Conservation (phyloP, 2,113 vertebrate species). For the Orthochromis malagaraziensis region DNA sequence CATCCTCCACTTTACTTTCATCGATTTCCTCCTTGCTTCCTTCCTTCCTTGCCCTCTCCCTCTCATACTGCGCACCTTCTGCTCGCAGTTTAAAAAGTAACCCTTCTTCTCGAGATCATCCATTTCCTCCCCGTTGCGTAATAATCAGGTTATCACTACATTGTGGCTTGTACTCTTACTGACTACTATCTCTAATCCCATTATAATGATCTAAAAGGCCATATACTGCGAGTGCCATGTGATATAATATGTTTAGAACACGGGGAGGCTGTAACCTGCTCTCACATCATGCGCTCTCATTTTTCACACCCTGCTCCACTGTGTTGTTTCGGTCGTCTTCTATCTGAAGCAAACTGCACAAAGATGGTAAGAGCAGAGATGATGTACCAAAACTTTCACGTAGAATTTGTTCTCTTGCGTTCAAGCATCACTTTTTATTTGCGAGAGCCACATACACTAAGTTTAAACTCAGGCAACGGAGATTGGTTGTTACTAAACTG, state of each 20-base stretch:
- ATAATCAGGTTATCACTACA: slow-evolving; percentile 52
- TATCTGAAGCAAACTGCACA: not conserved
- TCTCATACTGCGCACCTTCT: not conserved
- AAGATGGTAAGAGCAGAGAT: not conserved
- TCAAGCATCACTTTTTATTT: not conserved
- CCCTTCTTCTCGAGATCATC: slow-evolving; percentile 19
- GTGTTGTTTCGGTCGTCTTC: not conserved
- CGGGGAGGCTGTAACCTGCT: not conserved
- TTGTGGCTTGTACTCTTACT: slow-evolving; percentile 43
- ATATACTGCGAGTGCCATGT: slow-evolving; percentile 6
- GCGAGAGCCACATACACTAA: not conserved
- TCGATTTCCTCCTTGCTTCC: slow-evolving; percentile 37
- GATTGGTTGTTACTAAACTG: not conserved
- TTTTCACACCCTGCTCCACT: not conserved
- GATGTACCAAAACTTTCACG: not conserved
- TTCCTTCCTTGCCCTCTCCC: not conserved
- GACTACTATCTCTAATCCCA: slow-evolving; percentile 47
- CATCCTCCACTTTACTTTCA: slow-evolving; percentile 25
- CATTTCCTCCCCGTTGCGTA: slow-evolving; percentile 40
- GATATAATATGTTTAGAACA: slow-evolving; percentile 14
- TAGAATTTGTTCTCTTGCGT: not conserved
- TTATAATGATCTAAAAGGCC: slow-evolving; percentile 46
- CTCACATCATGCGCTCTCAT: not conserved
- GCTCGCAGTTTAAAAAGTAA: slow-evolving; percentile 23
- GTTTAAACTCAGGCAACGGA: not conserved